Evolutionary conservation across 2,888 invertebrate species (phyloP).

Genomic region (Drosophila pseudotakahashii): DNA sequence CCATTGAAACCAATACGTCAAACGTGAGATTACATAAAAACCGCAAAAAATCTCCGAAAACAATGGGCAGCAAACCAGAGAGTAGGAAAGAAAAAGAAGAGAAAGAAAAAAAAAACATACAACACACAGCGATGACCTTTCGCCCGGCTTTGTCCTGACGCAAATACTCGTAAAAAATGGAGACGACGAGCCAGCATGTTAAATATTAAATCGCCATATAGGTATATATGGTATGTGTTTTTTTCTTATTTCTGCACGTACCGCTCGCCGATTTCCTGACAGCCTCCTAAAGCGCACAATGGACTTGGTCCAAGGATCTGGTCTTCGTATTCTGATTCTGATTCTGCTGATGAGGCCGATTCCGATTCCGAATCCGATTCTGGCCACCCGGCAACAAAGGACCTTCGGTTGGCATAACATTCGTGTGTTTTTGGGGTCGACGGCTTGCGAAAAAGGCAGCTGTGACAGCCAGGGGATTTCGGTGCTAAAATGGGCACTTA

Average conservation of each 20-base stretch:
- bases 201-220: slow-evolving; percentile 60
- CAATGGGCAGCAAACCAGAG: slow-evolving; percentile 54
- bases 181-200: slow-evolving; percentile 54
- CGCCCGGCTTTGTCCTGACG: slow-evolving; percentile 68
- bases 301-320: slow-evolving; percentile 24
- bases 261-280: slow-evolving; percentile 15
- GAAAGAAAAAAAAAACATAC: slow-evolving; percentile 6
- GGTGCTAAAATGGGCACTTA: slow-evolving; percentile 10
- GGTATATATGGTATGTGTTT: neutral
- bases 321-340: slow-evolving; percentile 9
- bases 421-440: slow-evolving; percentile 16
- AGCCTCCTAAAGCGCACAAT: slow-evolving; percentile 40
- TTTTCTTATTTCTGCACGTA: slow-evolving; percentile 27
- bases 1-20: slow-evolving; percentile 79
- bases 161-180: slow-evolving; percentile 78
- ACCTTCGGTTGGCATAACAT: slow-evolving; percentile 17
- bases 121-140: slow-evolving; percentile 62
- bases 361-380: slow-evolving; percentile 18
- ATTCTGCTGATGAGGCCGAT: slow-evolving; percentile 4
- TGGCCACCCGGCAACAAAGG: slow-evolving; percentile 42
- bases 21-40: slow-evolving; percentile 80
- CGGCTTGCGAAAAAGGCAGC: slow-evolving; percentile 36
- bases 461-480: slow-evolving; percentile 32
- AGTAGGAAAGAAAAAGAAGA: neutral
- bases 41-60: slow-evolving; percentile 74